These are phyloP conservation scores for Cyprinella venusta DNA, from an alignment of 2,797 vertebrate genomes.

Conservation along the genomic window DNA sequence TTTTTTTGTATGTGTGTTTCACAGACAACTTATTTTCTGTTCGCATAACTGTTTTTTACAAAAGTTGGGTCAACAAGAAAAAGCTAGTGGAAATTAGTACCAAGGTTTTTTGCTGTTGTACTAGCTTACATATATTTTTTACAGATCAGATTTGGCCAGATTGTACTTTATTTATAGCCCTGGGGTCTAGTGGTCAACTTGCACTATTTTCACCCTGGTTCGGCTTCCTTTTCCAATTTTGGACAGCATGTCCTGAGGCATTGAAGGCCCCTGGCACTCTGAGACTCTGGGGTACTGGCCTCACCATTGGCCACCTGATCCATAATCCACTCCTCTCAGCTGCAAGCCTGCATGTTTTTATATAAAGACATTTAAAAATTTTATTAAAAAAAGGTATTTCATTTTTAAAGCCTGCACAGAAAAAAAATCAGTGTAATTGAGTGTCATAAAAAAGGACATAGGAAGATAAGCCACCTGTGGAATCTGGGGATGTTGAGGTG, in stretches of 20 bases:
- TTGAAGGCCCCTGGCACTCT: constrained; percentile 16
- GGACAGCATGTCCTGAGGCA: constrained; percentile 8
- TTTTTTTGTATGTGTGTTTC: too few relatives aligned
- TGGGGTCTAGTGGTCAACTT: constrained; percentile 1
- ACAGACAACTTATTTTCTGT: too few relatives aligned
- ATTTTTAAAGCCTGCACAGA: background rate
- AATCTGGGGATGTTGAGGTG: constrained; percentile 21
- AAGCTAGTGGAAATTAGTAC: too few relatives aligned
- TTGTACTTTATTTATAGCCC: constrained; percentile 16
- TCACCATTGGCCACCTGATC: constrained; percentile 7
- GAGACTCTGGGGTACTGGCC: constrained; percentile 10
- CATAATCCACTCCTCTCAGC: constrained; percentile 7
- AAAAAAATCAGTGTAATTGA: background rate
- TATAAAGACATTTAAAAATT: constrained; percentile 11
- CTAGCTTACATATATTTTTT: too few relatives aligned
- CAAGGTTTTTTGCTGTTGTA: too few relatives aligned
- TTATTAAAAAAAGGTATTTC: constrained; percentile 4
- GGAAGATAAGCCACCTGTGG: constrained; percentile 5
- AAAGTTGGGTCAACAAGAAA: too few relatives aligned
- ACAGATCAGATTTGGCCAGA: background rate
- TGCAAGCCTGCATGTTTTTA: constrained; percentile 3
- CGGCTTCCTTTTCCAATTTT: background rate
- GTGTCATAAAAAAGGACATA: constrained; percentile 4
- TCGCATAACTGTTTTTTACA: too few relatives aligned
- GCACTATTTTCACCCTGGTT: background rate